These are phyloP conservation scores for Hippocampus guttulatus DNA, from an alignment of 2,113 vertebrate genomes.

Conservation along the genomic window DNA sequence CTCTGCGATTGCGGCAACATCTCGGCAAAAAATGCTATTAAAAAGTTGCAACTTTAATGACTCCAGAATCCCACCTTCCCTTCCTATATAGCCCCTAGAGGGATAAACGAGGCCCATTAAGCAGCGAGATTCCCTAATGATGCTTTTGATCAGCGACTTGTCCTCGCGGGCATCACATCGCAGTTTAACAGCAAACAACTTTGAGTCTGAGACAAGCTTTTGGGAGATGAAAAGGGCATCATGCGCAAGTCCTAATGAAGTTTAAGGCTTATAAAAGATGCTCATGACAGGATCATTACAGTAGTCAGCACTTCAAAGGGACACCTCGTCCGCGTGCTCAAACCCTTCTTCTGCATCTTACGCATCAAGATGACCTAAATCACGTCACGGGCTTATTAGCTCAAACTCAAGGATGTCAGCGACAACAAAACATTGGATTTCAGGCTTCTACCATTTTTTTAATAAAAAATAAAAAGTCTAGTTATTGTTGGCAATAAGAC, in stretches of 20 bases:
- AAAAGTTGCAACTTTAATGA: slow-evolving; percentile 54
- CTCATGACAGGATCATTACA: slow-evolving; percentile 73
- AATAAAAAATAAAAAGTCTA: not conserved
- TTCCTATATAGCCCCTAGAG: slow-evolving; percentile 42
- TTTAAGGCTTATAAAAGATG: slow-evolving; percentile 58
- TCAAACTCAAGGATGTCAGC: not conserved
- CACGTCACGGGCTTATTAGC: slow-evolving; percentile 29
- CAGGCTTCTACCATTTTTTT: not conserved
- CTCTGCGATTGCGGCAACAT: slow-evolving; percentile 16
- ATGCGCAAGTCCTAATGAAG: slow-evolving; percentile 66
- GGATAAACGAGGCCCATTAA: slow-evolving; percentile 56
- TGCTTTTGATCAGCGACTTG: slow-evolving; percentile 68
- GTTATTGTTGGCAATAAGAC: not conserved
- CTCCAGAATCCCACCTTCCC: slow-evolving; percentile 36
- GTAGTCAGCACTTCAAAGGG: slow-evolving; percentile 70
- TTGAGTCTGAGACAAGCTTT: slow-evolving; percentile 59
- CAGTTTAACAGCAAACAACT: slow-evolving; percentile 61
- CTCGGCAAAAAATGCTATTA: slow-evolving; percentile 26
- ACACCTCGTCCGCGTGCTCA: slow-evolving; percentile 61
- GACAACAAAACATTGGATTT: not conserved
- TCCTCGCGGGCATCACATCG: slow-evolving; percentile 47
- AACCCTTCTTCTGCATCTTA: slow-evolving; percentile 52
- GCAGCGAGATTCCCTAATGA: slow-evolving; percentile 58
- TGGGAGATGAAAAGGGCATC: slow-evolving; percentile 62
- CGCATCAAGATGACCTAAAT: slow-evolving; percentile 69